Evolutionary conservation across 2,888 invertebrate species (phyloP).

Genomic region (Selenia dentaria): DNA sequence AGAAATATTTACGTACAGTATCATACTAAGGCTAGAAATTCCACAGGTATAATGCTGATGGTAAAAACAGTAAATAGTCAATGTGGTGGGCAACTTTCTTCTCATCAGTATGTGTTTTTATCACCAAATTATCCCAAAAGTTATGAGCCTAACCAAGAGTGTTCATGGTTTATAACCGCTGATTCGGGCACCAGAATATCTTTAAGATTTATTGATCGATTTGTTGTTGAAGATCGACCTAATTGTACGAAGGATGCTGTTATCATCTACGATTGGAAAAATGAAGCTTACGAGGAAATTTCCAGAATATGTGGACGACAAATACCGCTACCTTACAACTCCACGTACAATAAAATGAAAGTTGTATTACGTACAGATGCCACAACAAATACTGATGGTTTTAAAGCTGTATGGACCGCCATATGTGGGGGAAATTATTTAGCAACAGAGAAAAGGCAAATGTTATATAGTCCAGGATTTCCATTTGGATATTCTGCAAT

Average conservation of each 20-base stretch:
- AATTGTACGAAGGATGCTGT: constrained; percentile 92
- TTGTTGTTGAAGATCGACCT: constrained; percentile 88
- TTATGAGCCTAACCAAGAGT: constrained; percentile 91
- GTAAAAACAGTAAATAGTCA: constrained; percentile 73
- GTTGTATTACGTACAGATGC: constrained; percentile 89
- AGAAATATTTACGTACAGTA: constrained; percentile 88
- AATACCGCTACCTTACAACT: constrained; percentile 81
- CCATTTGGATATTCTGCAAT: constrained; percentile 85
- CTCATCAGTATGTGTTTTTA: constrained; percentile 64
- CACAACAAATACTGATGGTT: constrained; percentile 88
- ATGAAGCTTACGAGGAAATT: constrained; percentile 79
- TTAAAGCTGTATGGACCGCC: constrained; percentile 86
- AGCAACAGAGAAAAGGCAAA: constrained; percentile 75
- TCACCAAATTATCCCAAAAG: constrained; percentile 86
- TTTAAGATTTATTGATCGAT: constrained; percentile 88
- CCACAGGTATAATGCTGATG: constrained; percentile 53
- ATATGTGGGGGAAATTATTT: constrained; percentile 89
- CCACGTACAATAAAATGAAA: constrained; percentile 87
- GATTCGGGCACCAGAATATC: constrained; percentile 88
- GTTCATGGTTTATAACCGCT: constrained; percentile 90
- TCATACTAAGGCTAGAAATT: constrained; percentile 73
- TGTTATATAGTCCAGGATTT: constrained; percentile 90
- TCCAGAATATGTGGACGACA: constrained; percentile 89
- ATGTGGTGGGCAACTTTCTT: constrained; percentile 88
- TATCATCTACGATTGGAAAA: constrained; percentile 85